Evolutionary conservation across 2,888 invertebrate genomes (phyloP).

Genomic region (Azorinus chamasolen): DNA sequence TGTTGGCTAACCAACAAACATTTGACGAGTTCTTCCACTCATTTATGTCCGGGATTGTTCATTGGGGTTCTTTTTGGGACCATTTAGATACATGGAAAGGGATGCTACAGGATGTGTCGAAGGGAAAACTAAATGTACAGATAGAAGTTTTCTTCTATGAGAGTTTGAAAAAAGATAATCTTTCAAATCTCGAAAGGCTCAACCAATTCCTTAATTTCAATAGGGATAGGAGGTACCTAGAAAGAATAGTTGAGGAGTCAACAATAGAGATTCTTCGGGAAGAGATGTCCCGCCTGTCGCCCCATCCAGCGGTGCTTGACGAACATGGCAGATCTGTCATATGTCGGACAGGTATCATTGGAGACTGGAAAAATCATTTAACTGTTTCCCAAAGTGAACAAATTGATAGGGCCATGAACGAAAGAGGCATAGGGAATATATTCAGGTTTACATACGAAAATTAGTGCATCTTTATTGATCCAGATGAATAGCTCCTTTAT

Average conservation of each 20-base stretch:
- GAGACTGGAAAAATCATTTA: constrained; percentile 94
- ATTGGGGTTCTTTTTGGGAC: background rate
- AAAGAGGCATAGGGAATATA: constrained; percentile 61
- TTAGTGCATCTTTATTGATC: no score
- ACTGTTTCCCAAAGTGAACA: constrained; percentile 90
- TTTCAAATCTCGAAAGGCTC: background rate
- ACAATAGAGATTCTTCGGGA: background rate
- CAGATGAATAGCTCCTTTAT: no score
- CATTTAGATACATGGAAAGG: background rate
- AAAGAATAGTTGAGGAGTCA: background rate
- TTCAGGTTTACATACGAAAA: constrained; percentile 1
- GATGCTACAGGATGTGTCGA: background rate
- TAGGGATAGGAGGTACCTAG: background rate
- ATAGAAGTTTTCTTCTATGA: constrained; percentile 7
- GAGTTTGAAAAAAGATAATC: background rate
- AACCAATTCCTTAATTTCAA: background rate
- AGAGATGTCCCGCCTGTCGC: background rate
- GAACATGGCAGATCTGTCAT: background rate
- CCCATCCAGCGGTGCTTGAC: background rate
- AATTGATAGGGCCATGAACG: constrained; percentile 89
- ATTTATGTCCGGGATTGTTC: background rate
- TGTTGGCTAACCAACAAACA: background rate
- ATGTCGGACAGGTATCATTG: constrained; percentile 89
- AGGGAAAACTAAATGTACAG: background rate
- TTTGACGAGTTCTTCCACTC: background rate